phyloP scores from a whole-genome alignment of 2,797 vertebrate genomes.

The Mormyrops boulengeri region DNA sequence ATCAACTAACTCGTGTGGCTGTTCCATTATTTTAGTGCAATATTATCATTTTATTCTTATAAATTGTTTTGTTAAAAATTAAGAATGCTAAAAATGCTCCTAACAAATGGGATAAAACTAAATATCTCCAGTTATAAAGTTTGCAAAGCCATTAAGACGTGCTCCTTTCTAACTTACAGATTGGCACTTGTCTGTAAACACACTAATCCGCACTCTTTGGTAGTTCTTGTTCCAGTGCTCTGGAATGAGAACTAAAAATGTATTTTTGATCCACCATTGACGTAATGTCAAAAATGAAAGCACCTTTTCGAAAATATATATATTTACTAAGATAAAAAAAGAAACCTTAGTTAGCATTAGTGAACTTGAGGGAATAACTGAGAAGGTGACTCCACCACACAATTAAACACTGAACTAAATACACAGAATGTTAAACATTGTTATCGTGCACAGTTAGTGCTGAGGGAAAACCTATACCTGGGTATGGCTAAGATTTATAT shows the following conservation, averaged over 20 bases:
- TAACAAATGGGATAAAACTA: neutral
- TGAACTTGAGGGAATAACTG: neutral
- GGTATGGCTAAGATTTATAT: neutral
- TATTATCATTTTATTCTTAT: neutral
- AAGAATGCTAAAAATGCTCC: neutral
- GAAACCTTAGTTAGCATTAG: neutral
- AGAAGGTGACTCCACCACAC: neutral
- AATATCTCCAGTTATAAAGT: neutral
- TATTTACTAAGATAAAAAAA: neutral
- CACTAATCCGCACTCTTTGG: conserved; percentile 20
- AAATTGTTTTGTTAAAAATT: neutral
- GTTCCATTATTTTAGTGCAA: neutral
- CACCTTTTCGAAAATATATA: neutral
- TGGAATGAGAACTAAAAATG: conserved; percentile 33
- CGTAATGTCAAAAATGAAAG: conserved; percentile 26
- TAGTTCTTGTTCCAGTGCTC: conserved; percentile 31
- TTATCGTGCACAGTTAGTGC: neutral
- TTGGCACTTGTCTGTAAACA: conserved; percentile 32
- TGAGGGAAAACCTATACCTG: neutral
- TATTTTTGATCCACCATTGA: conserved; percentile 35
- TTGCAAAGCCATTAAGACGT: conserved; percentile 4
- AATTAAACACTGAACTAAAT: neutral
- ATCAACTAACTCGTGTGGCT: neutral
- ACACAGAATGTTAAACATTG: neutral
- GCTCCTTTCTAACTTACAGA: conserved; percentile 21